Evolutionary conservation across 2,888 invertebrate genomes (phyloP), one percentile per base, ranked within the genome.

Genomic region (Tinea trinotella): DNA sequence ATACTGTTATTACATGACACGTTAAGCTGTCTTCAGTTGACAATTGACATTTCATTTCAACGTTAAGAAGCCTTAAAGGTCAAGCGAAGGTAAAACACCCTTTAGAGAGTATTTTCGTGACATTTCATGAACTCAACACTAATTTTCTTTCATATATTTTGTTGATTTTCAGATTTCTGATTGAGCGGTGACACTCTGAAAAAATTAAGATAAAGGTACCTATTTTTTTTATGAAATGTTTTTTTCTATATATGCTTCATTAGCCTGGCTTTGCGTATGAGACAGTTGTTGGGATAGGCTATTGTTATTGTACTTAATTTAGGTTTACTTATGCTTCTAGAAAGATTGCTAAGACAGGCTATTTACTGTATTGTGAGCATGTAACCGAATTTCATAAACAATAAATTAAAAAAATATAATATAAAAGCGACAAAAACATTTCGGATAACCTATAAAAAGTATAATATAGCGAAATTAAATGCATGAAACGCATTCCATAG

Each of bases 401-500:
- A 24, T 24, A 5, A 24, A 7, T 24, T 9, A 24, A 24, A 40
- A 4, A 40, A 40, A 40, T 40, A 2, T 1, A 40, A 2, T 3
- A 12, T 15, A 12, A 15, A 15, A 40, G 13, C 15, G 40, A 5
- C 2, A 40, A 40, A 40, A 40, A 40, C 40, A 40, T 40, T 12
- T 40, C 13, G 12, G 13, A 40, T 40, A 53, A 53, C 17, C 53
- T 40, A 53, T 53, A 53, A 53, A 40, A 53, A 50, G 19, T 40
- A 46, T 46, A 48, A 19, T 18, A 5, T 10, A 50, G 20, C 4
- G 13, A 50, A 50, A 50, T 50, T 50, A 50, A 50, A 53, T 40
- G 53, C 40, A 40, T 20, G n/a, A 19, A 53, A 40, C 19, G 40
- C 19, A 19, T 19, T 35, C 22, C 53, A 22, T 53, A 40, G 53